Evolutionary conservation across 2,797 vertebrate species (phyloP).

Genomic region (Poecilia gillii): DNA sequence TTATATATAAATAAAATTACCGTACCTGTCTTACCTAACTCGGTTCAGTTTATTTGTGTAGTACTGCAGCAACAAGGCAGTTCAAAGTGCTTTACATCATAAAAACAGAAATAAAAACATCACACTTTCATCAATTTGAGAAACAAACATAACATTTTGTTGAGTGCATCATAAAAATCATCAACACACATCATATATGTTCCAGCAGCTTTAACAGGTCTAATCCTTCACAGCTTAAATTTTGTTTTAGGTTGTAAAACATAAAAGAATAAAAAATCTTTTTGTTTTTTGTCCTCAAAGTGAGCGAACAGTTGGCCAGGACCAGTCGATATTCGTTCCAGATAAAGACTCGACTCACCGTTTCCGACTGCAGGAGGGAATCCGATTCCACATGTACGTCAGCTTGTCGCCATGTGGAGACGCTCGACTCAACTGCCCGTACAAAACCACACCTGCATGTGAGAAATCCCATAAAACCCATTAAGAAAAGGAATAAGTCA

Average conservation of each 20-base stretch:
- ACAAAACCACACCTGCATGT: constrained; percentile 85
- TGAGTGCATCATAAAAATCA: too few species aligned
- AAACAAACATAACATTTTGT: too few species aligned
- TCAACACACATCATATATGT: too few species aligned
- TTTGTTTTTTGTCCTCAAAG: constrained; percentile 66
- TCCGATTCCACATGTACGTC: constrained; percentile 90
- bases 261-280: not conserved
- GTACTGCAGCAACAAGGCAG: too few species aligned
- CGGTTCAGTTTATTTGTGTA: too few species aligned
- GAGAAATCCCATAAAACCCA: constrained; percentile 65
- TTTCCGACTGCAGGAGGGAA: constrained; percentile 83
- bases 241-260: not conserved
- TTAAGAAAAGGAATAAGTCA: not conserved
- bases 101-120: too few species aligned
- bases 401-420: constrained; percentile 92
- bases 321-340: constrained; percentile 84
- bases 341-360: constrained; percentile 73
- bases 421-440: constrained; percentile 90
- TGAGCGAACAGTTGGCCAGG: constrained; percentile 76
- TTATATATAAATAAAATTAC: too few species aligned
- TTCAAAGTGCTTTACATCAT: too few species aligned
- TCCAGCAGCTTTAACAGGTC: too few species aligned
- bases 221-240: not conserved
- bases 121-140: too few species aligned
- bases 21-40: too few species aligned